Evolutionary conservation across 92 coral and sea anemone species (phyloP).

Genomic region (Epizoanthus rinbou): DNA sequence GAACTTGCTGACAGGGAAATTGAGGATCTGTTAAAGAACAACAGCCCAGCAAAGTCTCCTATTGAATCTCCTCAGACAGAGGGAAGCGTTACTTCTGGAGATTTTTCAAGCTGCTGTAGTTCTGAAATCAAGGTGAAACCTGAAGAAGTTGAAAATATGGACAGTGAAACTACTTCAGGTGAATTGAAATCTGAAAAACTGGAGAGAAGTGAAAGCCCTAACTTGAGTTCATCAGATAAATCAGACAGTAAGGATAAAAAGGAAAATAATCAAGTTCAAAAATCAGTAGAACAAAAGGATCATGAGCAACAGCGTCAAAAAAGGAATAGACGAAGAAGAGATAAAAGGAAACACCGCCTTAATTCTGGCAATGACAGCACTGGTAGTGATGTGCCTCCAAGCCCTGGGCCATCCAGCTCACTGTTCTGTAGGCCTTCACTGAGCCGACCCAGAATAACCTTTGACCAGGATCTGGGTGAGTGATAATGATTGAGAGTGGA

Average conservation of each 20-base stretch:
- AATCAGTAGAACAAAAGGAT: constrained; percentile 71
- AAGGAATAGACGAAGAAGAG: constrained; percentile 71
- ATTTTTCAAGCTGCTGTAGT: constrained; percentile 23
- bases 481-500: background rate
- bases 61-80: constrained; percentile 66
- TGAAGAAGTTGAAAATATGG: constrained; percentile 1
- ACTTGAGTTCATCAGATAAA: constrained; percentile 56
- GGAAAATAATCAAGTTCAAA: constrained; percentile 49
- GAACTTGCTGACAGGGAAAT: constrained; percentile 64
- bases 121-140: constrained; percentile 16
- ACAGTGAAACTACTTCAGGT: constrained; percentile 31
- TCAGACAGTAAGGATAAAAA: constrained; percentile 43
- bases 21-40: constrained; percentile 46
- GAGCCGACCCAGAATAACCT: constrained; percentile 74
- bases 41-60: constrained; percentile 54
- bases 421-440: constrained; percentile 71
- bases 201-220: constrained; percentile 48
- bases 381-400: constrained; percentile 82
- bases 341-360: constrained; percentile 76
- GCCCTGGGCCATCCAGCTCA: constrained; percentile 66
- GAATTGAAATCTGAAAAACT: constrained; percentile 31
- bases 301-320: constrained; percentile 68
- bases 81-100: constrained; percentile 74
- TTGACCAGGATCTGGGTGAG: constrained; percentile 84
- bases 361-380: constrained; percentile 89